Conservation (phyloP, 2,797 vertebrate genomes). For the Eidolon dupreanum region DNA sequence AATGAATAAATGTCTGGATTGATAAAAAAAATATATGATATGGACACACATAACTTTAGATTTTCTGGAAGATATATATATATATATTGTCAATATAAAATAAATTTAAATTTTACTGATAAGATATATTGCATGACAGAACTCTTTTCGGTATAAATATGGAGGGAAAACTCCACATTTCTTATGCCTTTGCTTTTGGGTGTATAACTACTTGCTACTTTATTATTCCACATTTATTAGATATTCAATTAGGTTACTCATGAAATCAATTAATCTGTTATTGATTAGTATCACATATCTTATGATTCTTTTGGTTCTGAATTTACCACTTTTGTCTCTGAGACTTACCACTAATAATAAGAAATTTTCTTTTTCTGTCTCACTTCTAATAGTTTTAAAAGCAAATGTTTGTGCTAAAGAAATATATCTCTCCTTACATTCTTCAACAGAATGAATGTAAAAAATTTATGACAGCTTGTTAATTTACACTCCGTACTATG, state of each 20-base stretch:
- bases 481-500: not conserved
- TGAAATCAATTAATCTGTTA: not conserved
- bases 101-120: not conserved
- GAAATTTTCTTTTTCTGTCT: not conserved
- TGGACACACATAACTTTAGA: fast-evolving
- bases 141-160: fast-evolving
- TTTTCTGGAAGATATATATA: not conserved
- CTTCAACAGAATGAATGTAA: not conserved
- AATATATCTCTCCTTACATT: no score
- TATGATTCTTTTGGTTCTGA: not conserved
- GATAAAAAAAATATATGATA: not conserved
- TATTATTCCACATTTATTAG: not conserved
- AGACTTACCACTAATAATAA: not conserved
- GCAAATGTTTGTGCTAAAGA: not conserved
- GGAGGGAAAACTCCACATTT: fast-evolving
- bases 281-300: not conserved
- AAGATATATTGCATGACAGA: not conserved
- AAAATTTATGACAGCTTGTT: slow-evolving; percentile 39
- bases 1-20: not conserved
- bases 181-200: not conserved
- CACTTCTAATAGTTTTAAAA: not conserved
- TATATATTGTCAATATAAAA: not conserved
- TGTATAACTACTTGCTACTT: not conserved
- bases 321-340: not conserved
- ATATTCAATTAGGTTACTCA: not conserved